A percentile compares a stretch with the other conserved stretches of the same genome.
Conservation (phyloP, 2,888 invertebrate genomes). For the Zonitis immaculata region DNA sequence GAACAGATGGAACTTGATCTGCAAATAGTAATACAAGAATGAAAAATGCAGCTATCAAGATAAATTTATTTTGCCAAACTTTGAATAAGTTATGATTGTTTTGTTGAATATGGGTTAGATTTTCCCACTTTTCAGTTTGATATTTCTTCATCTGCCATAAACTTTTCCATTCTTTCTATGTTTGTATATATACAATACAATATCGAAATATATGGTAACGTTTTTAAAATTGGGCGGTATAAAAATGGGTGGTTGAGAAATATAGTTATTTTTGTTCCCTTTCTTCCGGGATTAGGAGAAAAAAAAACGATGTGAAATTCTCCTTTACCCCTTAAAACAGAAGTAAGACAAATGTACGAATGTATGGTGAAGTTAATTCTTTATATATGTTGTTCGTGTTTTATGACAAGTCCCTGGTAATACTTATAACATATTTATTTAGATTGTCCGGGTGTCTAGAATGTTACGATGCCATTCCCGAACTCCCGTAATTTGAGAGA, state of each 20-base stretch:
- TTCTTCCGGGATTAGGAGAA: not conserved
- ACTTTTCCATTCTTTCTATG: not conserved
- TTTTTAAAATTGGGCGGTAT: not conserved
- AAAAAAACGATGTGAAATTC: not conserved
- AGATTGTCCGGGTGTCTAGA: slow-evolving; percentile 21
- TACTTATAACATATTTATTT: slow-evolving; percentile 24
- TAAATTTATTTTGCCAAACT: not conserved
- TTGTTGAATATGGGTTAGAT: not conserved
- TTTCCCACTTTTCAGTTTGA: not conserved
- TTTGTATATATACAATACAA: too few species aligned
- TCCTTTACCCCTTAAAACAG: too few species aligned
- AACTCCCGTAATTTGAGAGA: slow-evolving; percentile 15
- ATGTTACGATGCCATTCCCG: slow-evolving; percentile 21
- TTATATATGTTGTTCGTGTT: slow-evolving; percentile 22
- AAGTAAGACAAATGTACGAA: slow-evolving; percentile 19
- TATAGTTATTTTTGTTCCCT: not conserved
- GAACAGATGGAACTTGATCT: not conserved
- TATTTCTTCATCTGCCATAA: not conserved
- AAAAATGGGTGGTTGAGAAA: not conserved
- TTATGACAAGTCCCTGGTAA: slow-evolving; percentile 24
- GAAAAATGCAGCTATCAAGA: slow-evolving; percentile 1
- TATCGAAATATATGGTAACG: not conserved
- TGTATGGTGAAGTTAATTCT: slow-evolving; percentile 19
- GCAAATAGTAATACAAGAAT: not conserved
- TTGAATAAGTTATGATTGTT: slow-evolving; percentile 1